Evolutionary conservation across 2,797 vertebrate genomes (phyloP).

Genomic region (Centroberyx gerrardi): DNA sequence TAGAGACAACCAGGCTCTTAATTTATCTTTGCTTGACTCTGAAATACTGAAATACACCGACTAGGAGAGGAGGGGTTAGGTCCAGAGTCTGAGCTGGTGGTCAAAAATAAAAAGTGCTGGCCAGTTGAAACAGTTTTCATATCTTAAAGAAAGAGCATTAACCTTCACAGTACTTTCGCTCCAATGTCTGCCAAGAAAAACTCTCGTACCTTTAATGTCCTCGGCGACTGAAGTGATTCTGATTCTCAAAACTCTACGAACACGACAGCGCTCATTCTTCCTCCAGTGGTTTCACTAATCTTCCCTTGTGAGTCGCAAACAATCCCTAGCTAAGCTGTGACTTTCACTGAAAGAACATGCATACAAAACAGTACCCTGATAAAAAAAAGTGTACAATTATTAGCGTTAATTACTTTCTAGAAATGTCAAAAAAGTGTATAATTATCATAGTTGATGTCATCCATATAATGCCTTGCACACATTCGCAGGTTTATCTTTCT

Average conservation of each 20-base stretch:
- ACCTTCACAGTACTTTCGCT: constrained; percentile 35
- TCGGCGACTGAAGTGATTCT: neutral
- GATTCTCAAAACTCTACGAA: neutral
- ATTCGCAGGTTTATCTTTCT: constrained; percentile 10
- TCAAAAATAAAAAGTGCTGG: neutral
- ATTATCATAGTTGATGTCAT: constrained; percentile 37
- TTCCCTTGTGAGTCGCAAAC: neutral
- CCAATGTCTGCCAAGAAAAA: neutral
- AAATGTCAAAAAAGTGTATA: constrained; percentile 52
- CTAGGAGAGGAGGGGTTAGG: neutral
- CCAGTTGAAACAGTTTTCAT: neutral
- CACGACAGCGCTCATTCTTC: constrained; percentile 29
- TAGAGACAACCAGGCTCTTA: no score
- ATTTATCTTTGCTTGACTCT: no score
- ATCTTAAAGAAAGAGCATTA: constrained; percentile 9
- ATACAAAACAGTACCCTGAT: constrained; percentile 68
- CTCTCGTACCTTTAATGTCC: neutral
- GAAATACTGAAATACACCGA: no score
- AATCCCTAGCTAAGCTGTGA: neutral
- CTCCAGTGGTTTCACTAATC: constrained; percentile 19
- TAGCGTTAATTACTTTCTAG: constrained; percentile 33
- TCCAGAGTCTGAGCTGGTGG: neutral
- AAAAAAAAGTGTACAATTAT: constrained; percentile 53
- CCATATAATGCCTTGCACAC: neutral
- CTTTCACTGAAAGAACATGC: constrained; percentile 60